A percentile compares a stretch with the other conserved stretches of the same genome.
Conservation (phyloP, 2,888 invertebrate species). For the Philhelius pedissequus region DNA sequence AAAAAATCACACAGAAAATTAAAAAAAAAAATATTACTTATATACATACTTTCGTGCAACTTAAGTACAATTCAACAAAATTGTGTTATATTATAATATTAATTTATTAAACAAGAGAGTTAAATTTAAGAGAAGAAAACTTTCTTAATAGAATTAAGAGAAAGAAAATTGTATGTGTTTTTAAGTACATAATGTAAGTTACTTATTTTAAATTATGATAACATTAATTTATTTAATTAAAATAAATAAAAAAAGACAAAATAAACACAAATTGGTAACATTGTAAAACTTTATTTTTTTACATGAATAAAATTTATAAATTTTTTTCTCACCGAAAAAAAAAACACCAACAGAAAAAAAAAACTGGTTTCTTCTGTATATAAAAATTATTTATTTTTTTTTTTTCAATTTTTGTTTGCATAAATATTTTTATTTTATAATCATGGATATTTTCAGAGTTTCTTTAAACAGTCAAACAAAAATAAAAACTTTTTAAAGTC, state of each 20-base stretch:
- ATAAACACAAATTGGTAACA: constrained; percentile 43
- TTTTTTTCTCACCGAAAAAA: constrained; percentile 46
- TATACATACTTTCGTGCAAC: constrained; percentile 48
- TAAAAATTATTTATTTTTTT: not conserved
- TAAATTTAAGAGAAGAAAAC: not conserved
- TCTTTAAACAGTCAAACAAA: constrained; percentile 21
- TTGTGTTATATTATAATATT: constrained; percentile 38
- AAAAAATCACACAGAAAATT: not conserved
- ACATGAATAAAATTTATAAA: constrained; percentile 59
- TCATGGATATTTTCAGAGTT: constrained; percentile 61
- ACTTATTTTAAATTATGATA: constrained; percentile 16
- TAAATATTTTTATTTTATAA: constrained; percentile 13
- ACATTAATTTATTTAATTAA: not conserved
- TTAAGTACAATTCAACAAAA: constrained; percentile 58
- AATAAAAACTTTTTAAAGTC: not conserved
- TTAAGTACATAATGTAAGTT: constrained; percentile 28
- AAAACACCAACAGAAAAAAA: constrained; percentile 35
- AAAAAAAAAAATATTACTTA: not conserved
- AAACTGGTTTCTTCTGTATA: constrained; percentile 14
- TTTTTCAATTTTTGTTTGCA: not conserved
- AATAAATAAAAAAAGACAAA: not conserved
- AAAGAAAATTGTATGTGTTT: constrained; percentile 1
- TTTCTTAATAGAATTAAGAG: constrained; percentile 3
- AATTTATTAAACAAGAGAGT: not conserved
- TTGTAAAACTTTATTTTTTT: constrained; percentile 67